These are phyloP conservation scores for Picathartes gymnocephalus DNA, from an alignment of 2,113 vertebrate species.

Conservation along the genomic window DNA sequence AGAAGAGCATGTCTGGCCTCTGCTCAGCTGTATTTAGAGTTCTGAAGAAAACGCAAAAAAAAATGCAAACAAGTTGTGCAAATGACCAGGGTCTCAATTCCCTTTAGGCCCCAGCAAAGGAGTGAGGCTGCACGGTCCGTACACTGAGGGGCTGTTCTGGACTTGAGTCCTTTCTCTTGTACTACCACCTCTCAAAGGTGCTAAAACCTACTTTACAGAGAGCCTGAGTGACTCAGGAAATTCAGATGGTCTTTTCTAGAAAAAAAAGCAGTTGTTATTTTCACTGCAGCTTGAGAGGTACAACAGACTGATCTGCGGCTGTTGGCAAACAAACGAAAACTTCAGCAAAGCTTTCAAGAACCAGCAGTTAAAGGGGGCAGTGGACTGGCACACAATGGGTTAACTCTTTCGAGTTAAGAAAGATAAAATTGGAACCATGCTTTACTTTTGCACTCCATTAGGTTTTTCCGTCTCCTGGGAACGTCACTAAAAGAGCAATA, in stretches of 20 bases:
- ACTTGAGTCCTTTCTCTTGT: background rate
- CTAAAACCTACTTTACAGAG: background rate
- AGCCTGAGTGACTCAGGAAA: background rate
- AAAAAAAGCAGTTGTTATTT: background rate
- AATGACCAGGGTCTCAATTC: background rate
- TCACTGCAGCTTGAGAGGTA: background rate
- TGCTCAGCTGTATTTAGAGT: background rate
- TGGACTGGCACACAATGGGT: background rate
- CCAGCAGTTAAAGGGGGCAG: background rate
- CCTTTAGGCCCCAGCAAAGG: background rate
- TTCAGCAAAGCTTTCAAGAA: background rate
- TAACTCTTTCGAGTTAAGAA: background rate
- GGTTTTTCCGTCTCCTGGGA: background rate
- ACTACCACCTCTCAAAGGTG: background rate
- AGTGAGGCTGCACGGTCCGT: rapidly evolving
- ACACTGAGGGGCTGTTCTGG: background rate
- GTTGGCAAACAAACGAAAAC: background rate
- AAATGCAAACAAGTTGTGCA: background rate
- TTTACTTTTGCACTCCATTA: conserved; percentile 12
- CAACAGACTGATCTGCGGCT: rapidly evolving
- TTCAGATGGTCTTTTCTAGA: background rate
- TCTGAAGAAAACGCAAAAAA: background rate
- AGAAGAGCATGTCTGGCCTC: background rate
- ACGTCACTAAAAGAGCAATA: background rate
- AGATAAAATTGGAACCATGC: conserved; percentile 22